Percentiles rank a stretch among this genome's conserved stretches.
Conservation (phyloP, 2,797 vertebrate species). For the Tiaroga cobitis region DNA sequence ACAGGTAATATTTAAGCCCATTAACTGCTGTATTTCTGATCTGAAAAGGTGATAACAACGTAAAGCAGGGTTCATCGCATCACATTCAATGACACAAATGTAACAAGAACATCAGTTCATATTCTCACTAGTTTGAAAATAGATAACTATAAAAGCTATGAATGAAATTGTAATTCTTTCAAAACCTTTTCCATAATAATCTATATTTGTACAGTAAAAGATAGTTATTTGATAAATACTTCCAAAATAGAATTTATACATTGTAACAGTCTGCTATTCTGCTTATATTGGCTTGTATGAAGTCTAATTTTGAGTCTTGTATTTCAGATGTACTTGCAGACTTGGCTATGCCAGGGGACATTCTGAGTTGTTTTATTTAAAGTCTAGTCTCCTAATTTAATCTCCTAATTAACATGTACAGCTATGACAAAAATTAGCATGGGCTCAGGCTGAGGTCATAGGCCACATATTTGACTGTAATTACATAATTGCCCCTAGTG, state of each 20-base stretch:
- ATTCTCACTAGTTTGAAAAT: neutral
- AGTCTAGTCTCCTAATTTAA: conserved; percentile 28
- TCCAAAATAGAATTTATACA: neutral
- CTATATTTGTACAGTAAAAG: neutral
- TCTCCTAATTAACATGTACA: conserved; percentile 58
- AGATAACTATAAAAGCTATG: neutral
- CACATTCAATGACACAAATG: neutral
- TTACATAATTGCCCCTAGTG: conserved; percentile 56
- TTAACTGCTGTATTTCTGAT: neutral
- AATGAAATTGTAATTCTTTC: neutral
- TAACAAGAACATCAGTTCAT: neutral
- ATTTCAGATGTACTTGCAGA: neutral
- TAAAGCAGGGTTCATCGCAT: neutral
- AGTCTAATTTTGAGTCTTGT: neutral
- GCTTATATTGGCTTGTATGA: neutral
- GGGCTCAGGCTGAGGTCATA: conserved; percentile 33
- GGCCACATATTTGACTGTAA: conserved; percentile 38
- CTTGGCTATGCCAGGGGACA: neutral
- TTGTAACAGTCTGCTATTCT: neutral
- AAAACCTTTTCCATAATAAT: neutral
- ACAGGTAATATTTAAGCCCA: neutral
- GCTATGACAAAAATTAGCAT: conserved; percentile 54
- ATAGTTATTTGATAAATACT: neutral
- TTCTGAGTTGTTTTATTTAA: conserved; percentile 40
- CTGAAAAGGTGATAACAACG: neutral